Conservation (phyloP, 2,113 vertebrate genomes). For the rabbit (Oryctolagus cuniculus) region mOryCun1.1 NC_091433.1:148813501-148814000, state of each 20-base stretch:
- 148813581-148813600: not conserved
- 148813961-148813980: not conserved
- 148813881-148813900: not conserved
- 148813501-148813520: not conserved
- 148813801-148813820: not conserved
- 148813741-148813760: not conserved
- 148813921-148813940: not conserved
- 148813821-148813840: not conserved
- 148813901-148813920: not conserved
- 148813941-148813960: not conserved
- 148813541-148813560: not conserved
- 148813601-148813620: conserved; percentile 12
- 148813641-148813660: not conserved
- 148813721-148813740: not conserved
- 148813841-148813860: not conserved
- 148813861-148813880: not conserved
- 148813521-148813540: not conserved
- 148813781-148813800: not conserved
- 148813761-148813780: not conserved
- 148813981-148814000: not conserved
- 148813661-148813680: not conserved
- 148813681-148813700: not conserved
- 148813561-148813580: not conserved
- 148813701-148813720: not conserved
- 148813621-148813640: not conserved